These are phyloP conservation scores for Aldabrachelys gigantea DNA, from an alignment of 2,113 vertebrate species.

Conservation along the genomic window DNA sequence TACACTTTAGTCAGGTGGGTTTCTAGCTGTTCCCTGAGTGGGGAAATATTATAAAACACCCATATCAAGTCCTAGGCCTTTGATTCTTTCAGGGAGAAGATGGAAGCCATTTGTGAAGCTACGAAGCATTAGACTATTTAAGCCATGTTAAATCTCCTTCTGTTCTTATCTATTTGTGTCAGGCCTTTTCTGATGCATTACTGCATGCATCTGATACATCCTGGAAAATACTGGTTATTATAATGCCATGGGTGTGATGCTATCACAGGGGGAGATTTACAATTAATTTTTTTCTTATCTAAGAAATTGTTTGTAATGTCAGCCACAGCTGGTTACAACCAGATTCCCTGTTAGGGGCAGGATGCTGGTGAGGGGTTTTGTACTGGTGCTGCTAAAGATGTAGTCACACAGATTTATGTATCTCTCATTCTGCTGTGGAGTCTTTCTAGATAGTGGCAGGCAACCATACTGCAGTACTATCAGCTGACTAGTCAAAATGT, in stretches of 20 bases:
- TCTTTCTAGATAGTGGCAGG: neutral
- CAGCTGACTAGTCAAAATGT: neutral
- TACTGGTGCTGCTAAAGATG: neutral
- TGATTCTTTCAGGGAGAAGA: neutral
- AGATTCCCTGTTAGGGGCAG: neutral
- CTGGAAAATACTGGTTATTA: neutral
- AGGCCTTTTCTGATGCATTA: neutral
- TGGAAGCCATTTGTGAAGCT: neutral
- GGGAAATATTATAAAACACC: neutral
- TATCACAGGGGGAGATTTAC: neutral
- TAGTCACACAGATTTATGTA: neutral
- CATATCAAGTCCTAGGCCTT: neutral
- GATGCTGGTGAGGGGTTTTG: neutral
- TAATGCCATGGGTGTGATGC: neutral
- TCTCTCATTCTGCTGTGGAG: neutral
- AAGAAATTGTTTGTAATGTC: neutral
- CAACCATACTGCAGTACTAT: neutral
- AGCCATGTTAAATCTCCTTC: neutral
- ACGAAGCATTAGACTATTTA: neutral
- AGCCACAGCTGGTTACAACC: neutral
- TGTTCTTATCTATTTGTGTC: neutral
- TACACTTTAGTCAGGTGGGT: constrained; percentile 5
- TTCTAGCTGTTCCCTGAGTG: constrained; percentile 8
- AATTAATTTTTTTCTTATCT: neutral
- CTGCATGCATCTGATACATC: neutral